These are phyloP conservation scores for Gymnocheta viridis DNA, from an alignment of 2,888 invertebrate genomes.

Conservation along the genomic window DNA sequence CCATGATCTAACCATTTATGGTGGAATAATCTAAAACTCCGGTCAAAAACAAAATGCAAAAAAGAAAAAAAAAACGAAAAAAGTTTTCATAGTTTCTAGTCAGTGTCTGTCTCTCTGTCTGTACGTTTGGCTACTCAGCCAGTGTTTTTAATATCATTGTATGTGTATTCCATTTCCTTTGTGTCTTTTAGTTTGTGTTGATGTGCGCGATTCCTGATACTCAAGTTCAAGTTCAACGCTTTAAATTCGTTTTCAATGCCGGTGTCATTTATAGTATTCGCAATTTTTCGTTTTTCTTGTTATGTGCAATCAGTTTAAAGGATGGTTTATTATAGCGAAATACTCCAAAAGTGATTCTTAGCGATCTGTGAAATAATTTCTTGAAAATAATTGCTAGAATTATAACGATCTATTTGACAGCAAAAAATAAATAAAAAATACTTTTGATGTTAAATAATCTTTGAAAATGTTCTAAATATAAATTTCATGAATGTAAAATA, in stretches of 20 bases:
- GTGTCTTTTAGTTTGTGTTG: conserved; percentile 28
- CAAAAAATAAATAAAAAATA: background rate
- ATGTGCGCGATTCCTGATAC: conserved; percentile 59
- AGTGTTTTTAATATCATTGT: conserved; percentile 25
- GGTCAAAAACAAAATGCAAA: conserved; percentile 39
- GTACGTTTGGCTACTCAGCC: background rate
- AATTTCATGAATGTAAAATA: background rate
- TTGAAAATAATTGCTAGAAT: conserved; percentile 35
- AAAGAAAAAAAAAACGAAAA: conserved; percentile 12
- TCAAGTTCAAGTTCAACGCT: conserved; percentile 73
- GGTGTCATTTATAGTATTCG: conserved; percentile 63
- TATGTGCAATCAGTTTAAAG: conserved; percentile 1
- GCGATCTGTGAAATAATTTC: conserved; percentile 34
- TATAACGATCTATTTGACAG: conserved; percentile 10
- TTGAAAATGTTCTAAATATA: conserved; percentile 28
- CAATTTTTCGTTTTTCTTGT: conserved; percentile 3
- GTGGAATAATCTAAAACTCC: conserved; percentile 57
- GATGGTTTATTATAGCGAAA: conserved; percentile 10
- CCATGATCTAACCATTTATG: conserved; percentile 69
- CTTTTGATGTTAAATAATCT: conserved; percentile 44
- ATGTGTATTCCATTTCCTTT: conserved; percentile 50
- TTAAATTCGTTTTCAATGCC: conserved; percentile 70
- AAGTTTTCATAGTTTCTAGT: conserved; percentile 46
- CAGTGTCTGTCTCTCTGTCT: conserved; percentile 23
- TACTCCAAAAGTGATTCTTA: conserved; percentile 2